Evolutionary conservation across 2,888 invertebrate genomes (phyloP).

Genomic region (Hecatera dysodea): DNA sequence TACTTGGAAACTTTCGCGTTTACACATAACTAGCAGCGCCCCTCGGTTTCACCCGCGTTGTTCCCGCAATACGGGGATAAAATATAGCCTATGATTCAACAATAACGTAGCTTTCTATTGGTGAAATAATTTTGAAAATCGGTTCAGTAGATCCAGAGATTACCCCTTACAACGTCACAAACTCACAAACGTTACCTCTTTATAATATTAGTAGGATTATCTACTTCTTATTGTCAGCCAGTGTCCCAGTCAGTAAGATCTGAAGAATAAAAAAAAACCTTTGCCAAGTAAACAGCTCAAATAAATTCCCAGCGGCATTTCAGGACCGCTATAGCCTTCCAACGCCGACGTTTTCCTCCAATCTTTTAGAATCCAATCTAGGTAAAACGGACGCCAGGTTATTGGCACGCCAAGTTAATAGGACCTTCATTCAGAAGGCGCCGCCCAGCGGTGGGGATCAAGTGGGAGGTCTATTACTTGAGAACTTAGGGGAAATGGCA

Average conservation of each 20-base stretch:
- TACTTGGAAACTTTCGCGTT: too few relatives aligned
- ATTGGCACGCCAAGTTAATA: constrained; percentile 51
- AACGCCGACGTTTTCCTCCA: constrained; percentile 27
- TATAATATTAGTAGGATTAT: too few relatives aligned
- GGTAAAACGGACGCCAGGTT: constrained; percentile 46
- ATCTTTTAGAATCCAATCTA: constrained; percentile 60
- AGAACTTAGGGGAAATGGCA: constrained; percentile 23
- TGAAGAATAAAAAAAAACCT: constrained; percentile 9
- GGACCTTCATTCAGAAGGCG: constrained; percentile 35
- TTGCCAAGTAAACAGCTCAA: constrained; percentile 7
- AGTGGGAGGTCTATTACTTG: constrained; percentile 36
- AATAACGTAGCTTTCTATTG: too few relatives aligned
- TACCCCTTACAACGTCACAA: too few relatives aligned
- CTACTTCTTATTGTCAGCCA: not conserved
- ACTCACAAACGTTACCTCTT: too few relatives aligned
- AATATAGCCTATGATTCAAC: too few relatives aligned
- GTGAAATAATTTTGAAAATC: too few relatives aligned
- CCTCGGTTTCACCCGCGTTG: too few relatives aligned
- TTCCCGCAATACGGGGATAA: too few relatives aligned
- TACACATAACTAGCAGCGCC: too few relatives aligned
- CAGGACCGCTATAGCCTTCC: constrained; percentile 15
- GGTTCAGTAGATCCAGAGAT: too few relatives aligned
- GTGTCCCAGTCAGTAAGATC: not conserved
- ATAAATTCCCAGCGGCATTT: constrained; percentile 17
- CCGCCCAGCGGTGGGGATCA: constrained; percentile 38